Percentiles rank a stretch among this genome's conserved stretches.
These are phyloP conservation scores for Tricholauxania praeusta DNA, from an alignment of 2,888 invertebrate genomes.

Conservation along the genomic window DNA sequence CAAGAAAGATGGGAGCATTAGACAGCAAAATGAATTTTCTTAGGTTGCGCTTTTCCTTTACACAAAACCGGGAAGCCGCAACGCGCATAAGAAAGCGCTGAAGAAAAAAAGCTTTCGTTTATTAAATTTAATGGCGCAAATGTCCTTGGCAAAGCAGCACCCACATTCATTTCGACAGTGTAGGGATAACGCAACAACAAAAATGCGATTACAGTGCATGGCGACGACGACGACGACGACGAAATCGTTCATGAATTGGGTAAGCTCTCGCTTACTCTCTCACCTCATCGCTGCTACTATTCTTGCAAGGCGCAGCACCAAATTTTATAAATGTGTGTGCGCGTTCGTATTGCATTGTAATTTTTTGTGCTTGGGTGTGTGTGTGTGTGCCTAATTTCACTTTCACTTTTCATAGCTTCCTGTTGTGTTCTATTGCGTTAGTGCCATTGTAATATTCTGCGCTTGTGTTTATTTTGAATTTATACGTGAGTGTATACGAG, in stretches of 20 bases:
- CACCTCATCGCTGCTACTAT: conserved; percentile 25
- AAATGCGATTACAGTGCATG: conserved; percentile 23
- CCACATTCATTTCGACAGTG: conserved; percentile 55
- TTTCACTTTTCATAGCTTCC: conserved; percentile 52
- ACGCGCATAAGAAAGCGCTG: neutral
- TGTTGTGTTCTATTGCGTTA: conserved; percentile 32
- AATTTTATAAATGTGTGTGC: neutral
- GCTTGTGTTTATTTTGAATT: neutral
- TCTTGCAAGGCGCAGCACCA: conserved; percentile 13
- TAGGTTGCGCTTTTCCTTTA: no score
- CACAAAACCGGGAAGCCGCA: neutral
- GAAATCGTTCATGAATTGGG: neutral
- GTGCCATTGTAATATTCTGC: conserved; percentile 15
- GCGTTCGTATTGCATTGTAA: conserved; percentile 11
- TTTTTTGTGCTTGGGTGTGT: neutral
- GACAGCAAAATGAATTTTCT: neutral
- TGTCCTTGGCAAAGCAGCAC: conserved; percentile 66
- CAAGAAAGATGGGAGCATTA: no score
- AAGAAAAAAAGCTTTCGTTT: conserved; percentile 53
- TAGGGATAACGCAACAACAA: conserved; percentile 18
- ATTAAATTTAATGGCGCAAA: conserved; percentile 63
- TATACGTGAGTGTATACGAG: neutral
- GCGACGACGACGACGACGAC: conserved; percentile 1
- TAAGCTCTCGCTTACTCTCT: neutral
- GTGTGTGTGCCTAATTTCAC: conserved; percentile 46